These are phyloP conservation scores for human DNA, from an alignment of 2,113 vertebrate genomes.

Conservation along the genomic window DNA sequence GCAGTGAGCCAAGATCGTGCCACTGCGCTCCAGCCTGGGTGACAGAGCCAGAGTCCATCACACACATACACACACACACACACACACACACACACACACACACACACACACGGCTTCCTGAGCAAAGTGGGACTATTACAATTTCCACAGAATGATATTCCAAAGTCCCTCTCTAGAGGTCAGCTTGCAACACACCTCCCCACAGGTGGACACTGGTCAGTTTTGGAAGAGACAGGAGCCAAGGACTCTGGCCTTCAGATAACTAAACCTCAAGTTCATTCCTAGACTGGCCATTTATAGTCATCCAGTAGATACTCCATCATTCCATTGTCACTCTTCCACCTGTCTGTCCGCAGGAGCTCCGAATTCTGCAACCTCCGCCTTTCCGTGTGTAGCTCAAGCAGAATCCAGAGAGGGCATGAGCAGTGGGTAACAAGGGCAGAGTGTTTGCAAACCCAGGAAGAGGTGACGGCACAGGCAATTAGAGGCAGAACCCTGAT, in stretches of 20 bases:
- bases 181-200: background rate
- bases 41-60: too few species aligned
- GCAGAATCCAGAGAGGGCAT: fast-evolving
- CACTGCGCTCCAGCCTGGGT: too few species aligned
- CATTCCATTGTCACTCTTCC: background rate
- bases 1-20: fast-evolving
- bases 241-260: background rate
- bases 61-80: too few species aligned
- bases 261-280: too few species aligned
- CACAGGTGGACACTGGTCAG: fast-evolving
- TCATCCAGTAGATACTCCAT: background rate
- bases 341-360: fast-evolving
- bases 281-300: background rate
- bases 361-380: background rate
- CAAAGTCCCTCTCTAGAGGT: background rate
- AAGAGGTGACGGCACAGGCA: background rate
- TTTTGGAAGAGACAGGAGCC: background rate
- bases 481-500: background rate
- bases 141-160: fast-evolving
- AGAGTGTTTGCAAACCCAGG: fast-evolving
- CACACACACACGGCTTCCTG: background rate
- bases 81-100: too few species aligned
- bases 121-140: background rate
- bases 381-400: fast-evolving
- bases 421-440: fast-evolving